Evolutionary conservation across 2,113 vertebrate species (phyloP), one percentile per base, ranked within the genome.

Genomic region (Phocoena sinus): DNA sequence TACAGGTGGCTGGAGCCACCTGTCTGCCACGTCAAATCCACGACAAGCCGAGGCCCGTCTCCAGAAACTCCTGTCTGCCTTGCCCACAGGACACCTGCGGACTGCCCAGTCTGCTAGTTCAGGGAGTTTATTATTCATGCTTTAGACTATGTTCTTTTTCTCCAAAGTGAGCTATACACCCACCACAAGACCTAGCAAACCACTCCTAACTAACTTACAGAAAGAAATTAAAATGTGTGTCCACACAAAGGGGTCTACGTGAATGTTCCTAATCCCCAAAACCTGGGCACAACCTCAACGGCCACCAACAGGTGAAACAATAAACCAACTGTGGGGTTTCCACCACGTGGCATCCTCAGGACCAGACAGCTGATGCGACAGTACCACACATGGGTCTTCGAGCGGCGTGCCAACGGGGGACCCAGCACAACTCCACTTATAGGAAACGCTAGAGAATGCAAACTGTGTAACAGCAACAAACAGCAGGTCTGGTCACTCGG

Each of bases 341-440:
- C 3, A 0, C 10, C 1, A 1, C 25, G 26, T 14, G 10, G 38
- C n/a, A 7, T 23, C 31, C 58, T 26, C 4, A 36, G 53, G 28
- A 2, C 26, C 21, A 18, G 12, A 17, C 4, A 9, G 21, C 36
- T 31, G 21, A 17, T 26, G 1, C 2, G 2, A 9, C 8, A 11
- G 33, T 53, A 23, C n/a, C 38, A 26, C 4, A 1, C 0, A 2
- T 1, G 6, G 5, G 2, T 65, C 41, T 38, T 20, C 3, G 20
- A 31, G 53, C 20, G 15, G 20, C 1, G 1, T 7, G 62, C 25
- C 33, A 23, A 53, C n/a, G 23, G 65, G 8, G 31, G 50, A 23
- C 28, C 20, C 41, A 12, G 6, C 56, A 5, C 0, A 0, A 28
- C 33, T 38, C 28, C 33, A n/a, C 25, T 12, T 7, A 2, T 3